These are phyloP conservation scores for Machaerirhynchus nigripectus DNA, from an alignment of 2,113 vertebrate genomes.

Conservation along the genomic window DNA sequence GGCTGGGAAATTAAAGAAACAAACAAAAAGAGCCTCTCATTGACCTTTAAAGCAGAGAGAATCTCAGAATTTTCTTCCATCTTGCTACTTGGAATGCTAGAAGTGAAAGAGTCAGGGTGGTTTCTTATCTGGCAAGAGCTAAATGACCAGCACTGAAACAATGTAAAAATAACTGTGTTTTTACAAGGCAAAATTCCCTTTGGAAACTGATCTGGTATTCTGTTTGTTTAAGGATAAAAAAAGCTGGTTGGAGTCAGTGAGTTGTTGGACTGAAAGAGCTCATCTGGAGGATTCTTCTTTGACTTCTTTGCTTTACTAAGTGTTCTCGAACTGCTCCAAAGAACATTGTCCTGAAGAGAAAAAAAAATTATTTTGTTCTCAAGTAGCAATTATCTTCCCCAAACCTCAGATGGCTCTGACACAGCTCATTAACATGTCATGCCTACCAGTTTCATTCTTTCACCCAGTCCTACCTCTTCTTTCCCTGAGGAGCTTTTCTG, in stretches of 20 bases:
- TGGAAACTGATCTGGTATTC: not conserved
- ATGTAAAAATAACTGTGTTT: not conserved
- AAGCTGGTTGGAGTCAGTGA: not conserved
- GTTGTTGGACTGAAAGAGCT: not conserved
- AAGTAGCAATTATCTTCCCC: not conserved
- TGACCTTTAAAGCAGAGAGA: not conserved
- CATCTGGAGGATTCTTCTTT: not conserved
- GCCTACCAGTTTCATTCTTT: not conserved
- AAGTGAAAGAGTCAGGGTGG: fast-evolving
- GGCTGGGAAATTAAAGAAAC: not conserved
- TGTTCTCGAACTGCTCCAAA: not conserved
- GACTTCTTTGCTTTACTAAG: not conserved
- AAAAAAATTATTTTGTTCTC: not conserved
- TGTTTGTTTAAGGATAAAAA: not conserved
- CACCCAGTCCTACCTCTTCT: not conserved
- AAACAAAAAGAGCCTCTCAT: not conserved
- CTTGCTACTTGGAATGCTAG: not conserved
- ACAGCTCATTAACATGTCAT: slow-evolving; percentile 29
- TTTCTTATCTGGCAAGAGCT: not conserved
- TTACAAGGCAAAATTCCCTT: not conserved
- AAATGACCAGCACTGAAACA: not conserved
- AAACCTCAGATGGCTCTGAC: slow-evolving; percentile 24
- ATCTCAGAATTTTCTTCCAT: not conserved
- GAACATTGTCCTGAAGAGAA: not conserved
- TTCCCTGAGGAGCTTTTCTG: slow-evolving; percentile 15